phyloP scores from a whole-genome alignment of 2,888 invertebrate species.

The Chrysotoxum bicinctum region DNA sequence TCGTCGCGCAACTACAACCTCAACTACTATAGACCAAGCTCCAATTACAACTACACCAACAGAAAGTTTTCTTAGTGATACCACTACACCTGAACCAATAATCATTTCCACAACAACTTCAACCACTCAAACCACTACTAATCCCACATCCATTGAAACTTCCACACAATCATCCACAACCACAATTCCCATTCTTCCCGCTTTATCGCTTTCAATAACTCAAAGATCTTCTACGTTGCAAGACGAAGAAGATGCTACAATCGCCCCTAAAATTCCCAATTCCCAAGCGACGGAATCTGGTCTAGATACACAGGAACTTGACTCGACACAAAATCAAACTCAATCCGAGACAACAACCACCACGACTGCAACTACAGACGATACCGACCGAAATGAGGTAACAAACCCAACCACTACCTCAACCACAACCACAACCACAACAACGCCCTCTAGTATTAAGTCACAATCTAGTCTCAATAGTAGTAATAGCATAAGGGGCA shows the following conservation, averaged over 20 bases:
- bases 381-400: constrained; percentile 72
- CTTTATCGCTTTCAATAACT: constrained; percentile 53
- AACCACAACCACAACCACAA: constrained; percentile 36
- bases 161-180: constrained; percentile 72
- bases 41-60: constrained; percentile 67
- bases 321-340: constrained; percentile 58
- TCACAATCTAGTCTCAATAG: constrained; percentile 76
- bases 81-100: constrained; percentile 78
- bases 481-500: constrained; percentile 67
- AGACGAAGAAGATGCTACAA: constrained; percentile 48
- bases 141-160: constrained; percentile 71
- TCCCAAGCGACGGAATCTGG: constrained; percentile 73
- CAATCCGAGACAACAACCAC: constrained; percentile 74
- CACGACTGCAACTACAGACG: constrained; percentile 72
- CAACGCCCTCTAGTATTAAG: constrained; percentile 69
- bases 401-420: constrained; percentile 63
- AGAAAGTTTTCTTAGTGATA: constrained; percentile 74
- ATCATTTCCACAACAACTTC: constrained; percentile 75
- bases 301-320: constrained; percentile 74
- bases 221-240: constrained; percentile 39
- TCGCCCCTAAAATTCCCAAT: constrained; percentile 51
- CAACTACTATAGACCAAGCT: constrained; percentile 73
- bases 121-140: constrained; percentile 74
- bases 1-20: constrained; percentile 78
- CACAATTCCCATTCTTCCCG: constrained; percentile 72